Evolutionary conservation across 2,797 vertebrate genomes (phyloP), one percentile per base, ranked within the genome.

Genomic region (Erethizon dorsatum): DNA sequence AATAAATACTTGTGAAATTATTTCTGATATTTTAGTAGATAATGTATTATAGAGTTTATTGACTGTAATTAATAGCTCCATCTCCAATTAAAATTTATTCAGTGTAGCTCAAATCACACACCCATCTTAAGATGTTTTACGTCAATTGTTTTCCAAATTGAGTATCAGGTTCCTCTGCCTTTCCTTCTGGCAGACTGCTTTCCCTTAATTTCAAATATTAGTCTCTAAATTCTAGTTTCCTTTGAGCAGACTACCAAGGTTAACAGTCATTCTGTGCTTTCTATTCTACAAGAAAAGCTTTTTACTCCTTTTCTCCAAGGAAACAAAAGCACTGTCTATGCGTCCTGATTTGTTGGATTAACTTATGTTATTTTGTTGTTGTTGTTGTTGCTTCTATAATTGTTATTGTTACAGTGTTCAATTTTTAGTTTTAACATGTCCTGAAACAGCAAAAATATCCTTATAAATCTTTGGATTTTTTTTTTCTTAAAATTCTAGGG

Each of bases 161-260:
- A 96, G 15, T 12, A 82, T 56, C 78, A 18, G 31, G 41, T 94
- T 88, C 82, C 79, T 33, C 4, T 15, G 28, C 88, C 87, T 59
- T 82, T 69, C 37, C 59, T 93, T 65, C 85, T 96, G 91, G 96
- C 91, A 97, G 92, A 28, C 88, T 92, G 93, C 77, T 97, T 98
- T 94, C 86, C 94, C 88, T 94, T 80, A 50, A 45, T 94, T 52
- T 97, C 93, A 98, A 98, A 95, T 88, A 96, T 95, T 91, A 63
- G 63, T 86, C 96, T 97, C 97, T 52, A 75, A 93, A 96, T 95
- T 92, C 94, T 59, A 83, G 67, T 97, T 97, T 97, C 93, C 93
- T 96, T 90, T 54, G 87, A 95, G 90, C 73, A 93, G 91, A 95
- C 84, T 95, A 95, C 86, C 91, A 98, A 98, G 97, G 97, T 97